Evolutionary conservation across 2,888 invertebrate species (phyloP).

Genomic region (Xylocampa areola): DNA sequence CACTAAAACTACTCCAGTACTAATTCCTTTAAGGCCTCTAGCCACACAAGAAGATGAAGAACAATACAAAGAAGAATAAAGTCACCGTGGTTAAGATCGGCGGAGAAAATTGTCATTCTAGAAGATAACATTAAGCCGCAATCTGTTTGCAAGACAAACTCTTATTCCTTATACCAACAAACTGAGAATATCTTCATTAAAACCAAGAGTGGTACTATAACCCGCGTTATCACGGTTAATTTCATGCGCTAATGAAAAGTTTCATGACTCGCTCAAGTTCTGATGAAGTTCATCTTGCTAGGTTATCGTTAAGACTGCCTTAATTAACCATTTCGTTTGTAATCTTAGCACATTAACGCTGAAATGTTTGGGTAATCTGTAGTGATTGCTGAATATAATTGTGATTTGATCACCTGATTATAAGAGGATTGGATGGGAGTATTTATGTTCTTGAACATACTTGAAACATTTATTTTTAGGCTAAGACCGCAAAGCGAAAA

Average conservation of each 20-base stretch:
- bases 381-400: background rate
- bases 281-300: slow-evolving; percentile 32
- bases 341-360: slow-evolving; percentile 17
- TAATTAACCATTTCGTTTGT: slow-evolving; percentile 20
- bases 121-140: no score
- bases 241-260: slow-evolving; percentile 58
- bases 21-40: no score
- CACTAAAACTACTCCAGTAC: no score
- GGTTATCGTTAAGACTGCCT: slow-evolving; percentile 38
- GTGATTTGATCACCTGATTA: background rate
- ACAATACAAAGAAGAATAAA: no score
- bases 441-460: no score
- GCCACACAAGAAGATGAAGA: no score
- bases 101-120: no score
- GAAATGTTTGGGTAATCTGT: background rate
- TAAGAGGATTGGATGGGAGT: no score
- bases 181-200: slow-evolving; percentile 59
- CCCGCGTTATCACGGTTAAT: slow-evolving; percentile 56
- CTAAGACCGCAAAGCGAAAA: no score
- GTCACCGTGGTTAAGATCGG: no score
- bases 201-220: slow-evolving; percentile 28
- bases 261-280: slow-evolving; percentile 49
- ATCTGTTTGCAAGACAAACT: background rate
- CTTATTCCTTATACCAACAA: slow-evolving; percentile 20
- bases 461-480: no score